A percentile compares a stretch with the other conserved stretches of the same genome.
Evolutionary conservation across 2,888 invertebrate genomes (phyloP).

Genomic region (Erebia epiphron): DNA sequence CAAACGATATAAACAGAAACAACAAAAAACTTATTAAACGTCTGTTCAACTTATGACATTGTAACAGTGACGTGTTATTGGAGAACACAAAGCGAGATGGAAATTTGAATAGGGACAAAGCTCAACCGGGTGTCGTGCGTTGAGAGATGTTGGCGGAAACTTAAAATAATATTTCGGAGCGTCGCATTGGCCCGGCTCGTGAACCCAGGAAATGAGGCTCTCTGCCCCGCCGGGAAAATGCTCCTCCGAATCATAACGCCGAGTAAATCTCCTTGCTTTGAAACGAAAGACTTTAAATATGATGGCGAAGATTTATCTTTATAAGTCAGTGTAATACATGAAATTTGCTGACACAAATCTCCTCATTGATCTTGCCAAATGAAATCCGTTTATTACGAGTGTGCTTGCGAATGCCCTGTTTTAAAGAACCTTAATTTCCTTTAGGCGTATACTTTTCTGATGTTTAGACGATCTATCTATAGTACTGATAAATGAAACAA

Average conservation of each 20-base stretch:
- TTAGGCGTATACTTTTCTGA: slow-evolving; percentile 12
- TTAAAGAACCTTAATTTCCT: slow-evolving; percentile 39
- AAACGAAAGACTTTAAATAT: slow-evolving; percentile 72
- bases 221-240: slow-evolving; percentile 79
- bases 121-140: slow-evolving; percentile 59
- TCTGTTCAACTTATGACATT: slow-evolving; percentile 28
- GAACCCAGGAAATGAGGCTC: slow-evolving; percentile 78
- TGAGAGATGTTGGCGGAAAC: slow-evolving; percentile 73
- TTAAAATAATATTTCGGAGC: slow-evolving; percentile 77
- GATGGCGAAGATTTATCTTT: slow-evolving; percentile 70
- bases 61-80: slow-evolving; percentile 35
- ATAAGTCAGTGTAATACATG: slow-evolving; percentile 59
- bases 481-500: background rate
- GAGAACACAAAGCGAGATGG: slow-evolving; percentile 47
- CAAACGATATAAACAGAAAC: slow-evolving; percentile 21
- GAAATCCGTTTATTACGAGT: slow-evolving; percentile 38
- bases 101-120: slow-evolving; percentile 60
- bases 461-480: background rate
- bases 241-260: slow-evolving; percentile 77
- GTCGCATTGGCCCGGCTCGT: slow-evolving; percentile 60
- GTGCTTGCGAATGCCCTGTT: slow-evolving; percentile 28
- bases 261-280: slow-evolving; percentile 69
- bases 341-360: slow-evolving; percentile 50
- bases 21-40: slow-evolving; percentile 31
- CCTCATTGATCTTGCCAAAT: slow-evolving; percentile 40